phyloP scores from a whole-genome alignment of 2,888 invertebrate species.

The Brachyopa scutellaris region DNA sequence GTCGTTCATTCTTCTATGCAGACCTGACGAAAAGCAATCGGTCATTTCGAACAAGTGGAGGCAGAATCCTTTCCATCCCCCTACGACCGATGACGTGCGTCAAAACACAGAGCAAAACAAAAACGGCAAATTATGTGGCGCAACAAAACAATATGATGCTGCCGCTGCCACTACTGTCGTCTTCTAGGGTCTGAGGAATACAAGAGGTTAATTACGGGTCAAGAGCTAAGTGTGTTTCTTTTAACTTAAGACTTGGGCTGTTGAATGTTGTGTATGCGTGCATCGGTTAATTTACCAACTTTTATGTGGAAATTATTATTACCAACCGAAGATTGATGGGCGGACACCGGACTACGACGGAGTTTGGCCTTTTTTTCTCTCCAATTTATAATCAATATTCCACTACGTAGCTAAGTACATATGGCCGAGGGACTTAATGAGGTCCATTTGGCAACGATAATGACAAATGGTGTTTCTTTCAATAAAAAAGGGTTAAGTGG shows the following conservation, averaged over 20 bases:
- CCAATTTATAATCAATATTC: conserved; percentile 8
- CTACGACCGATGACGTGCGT: background rate
- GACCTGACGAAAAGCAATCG: conserved; percentile 15
- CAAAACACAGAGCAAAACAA: too few relatives aligned
- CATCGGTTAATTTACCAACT: conserved; percentile 11
- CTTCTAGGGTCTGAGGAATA: too few relatives aligned
- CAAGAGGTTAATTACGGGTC: conserved; percentile 36
- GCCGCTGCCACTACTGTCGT: too few relatives aligned
- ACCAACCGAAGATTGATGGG: conserved; percentile 37
- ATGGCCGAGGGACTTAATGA: too few relatives aligned
- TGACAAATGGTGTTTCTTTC: conserved; percentile 35
- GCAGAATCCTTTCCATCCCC: conserved; percentile 12
- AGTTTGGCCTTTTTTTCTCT: background rate
- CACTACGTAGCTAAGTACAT: background rate
- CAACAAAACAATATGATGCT: conserved; percentile 12
- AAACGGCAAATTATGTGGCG: conserved; percentile 15
- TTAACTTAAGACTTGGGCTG: background rate
- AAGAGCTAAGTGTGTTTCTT: conserved; percentile 12
- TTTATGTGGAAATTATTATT: conserved; percentile 33
- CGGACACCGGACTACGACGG: too few relatives aligned
- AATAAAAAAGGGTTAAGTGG: background rate
- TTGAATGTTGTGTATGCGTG: too few relatives aligned
- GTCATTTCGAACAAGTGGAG: conserved; percentile 30
- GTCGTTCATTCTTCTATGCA: too few relatives aligned
- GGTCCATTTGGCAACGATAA: conserved; percentile 34